Evolutionary conservation across 2,888 invertebrate species (phyloP).

Genomic region (Andrena hattorfiana): DNA sequence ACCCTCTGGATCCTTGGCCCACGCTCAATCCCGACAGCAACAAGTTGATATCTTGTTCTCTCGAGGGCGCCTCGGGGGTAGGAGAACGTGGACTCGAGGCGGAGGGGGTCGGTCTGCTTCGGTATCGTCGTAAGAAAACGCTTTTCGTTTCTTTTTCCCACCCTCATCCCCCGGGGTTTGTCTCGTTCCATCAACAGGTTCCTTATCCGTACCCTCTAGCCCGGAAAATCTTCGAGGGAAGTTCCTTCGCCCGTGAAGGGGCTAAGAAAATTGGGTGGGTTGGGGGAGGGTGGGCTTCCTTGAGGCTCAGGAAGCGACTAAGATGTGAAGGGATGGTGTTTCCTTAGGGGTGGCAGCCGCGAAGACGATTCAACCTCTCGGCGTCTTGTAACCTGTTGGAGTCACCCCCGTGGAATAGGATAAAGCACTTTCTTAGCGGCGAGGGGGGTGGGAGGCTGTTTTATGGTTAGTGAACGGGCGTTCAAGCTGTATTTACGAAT

Average conservation of each 20-base stretch:
- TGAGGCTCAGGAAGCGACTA: constrained; percentile 62
- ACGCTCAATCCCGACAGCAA: constrained; percentile 78
- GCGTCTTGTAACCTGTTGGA: constrained; percentile 83
- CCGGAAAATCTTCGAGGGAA: constrained; percentile 79
- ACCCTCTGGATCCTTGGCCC: constrained; percentile 73
- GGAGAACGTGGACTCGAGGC: constrained; percentile 43
- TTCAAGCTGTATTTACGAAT: constrained; percentile 5
- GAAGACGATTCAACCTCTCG: constrained; percentile 59
- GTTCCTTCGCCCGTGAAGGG: constrained; percentile 67
- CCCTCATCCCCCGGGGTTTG: constrained; percentile 33
- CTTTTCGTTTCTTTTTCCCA: constrained; percentile 55
- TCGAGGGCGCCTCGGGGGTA: constrained; percentile 48
- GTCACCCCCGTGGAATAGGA: constrained; percentile 66
- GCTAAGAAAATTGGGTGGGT: constrained; percentile 73
- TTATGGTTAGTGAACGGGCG: constrained; percentile 11
- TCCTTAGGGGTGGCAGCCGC: constrained; percentile 57
- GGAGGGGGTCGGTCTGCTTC: constrained; percentile 44
- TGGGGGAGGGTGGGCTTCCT: constrained; percentile 59
- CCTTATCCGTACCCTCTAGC: constrained; percentile 67
- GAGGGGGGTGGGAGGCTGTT: constrained; percentile 7
- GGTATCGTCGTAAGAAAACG: constrained; percentile 73
- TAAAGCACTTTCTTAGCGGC: constrained; percentile 64
- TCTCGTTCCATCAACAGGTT: constrained; percentile 81
- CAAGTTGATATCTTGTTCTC: constrained; percentile 83
- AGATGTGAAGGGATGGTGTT: constrained; percentile 63